Conservation (phyloP, 2,888 invertebrate genomes). For the Salpingus planirostris region DNA sequence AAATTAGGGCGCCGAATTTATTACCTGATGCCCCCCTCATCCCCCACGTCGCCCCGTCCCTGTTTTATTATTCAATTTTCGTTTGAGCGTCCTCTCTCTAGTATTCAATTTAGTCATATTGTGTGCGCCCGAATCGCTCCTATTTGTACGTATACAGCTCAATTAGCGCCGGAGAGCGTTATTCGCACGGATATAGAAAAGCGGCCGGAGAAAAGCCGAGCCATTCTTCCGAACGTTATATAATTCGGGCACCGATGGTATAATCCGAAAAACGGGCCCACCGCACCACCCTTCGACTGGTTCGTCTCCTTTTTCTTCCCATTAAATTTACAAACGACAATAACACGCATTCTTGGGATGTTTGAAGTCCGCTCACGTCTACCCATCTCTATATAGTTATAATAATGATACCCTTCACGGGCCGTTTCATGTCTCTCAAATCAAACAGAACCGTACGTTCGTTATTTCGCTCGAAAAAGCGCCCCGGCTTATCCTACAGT, state of each 20-base stretch:
- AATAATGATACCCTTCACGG: conserved; percentile 30
- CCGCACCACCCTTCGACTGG: too few species aligned
- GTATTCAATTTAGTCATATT: conserved; percentile 35
- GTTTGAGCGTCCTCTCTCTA: conserved; percentile 31
- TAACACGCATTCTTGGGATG: conserved; percentile 26
- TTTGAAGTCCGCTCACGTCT: conserved; percentile 29
- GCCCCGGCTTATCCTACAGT: too few species aligned
- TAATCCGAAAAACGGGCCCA: too few species aligned
- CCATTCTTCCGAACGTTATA: too few species aligned
- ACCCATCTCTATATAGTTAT: conserved; percentile 28
- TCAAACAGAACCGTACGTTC: conserved; percentile 18
- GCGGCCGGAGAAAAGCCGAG: too few species aligned
- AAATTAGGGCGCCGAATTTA: conserved; percentile 30
- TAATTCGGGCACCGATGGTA: too few species aligned
- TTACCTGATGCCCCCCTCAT: conserved; percentile 28
- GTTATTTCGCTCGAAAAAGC: neutral
- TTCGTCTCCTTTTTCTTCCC: conserved; percentile 1
- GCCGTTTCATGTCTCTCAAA: conserved; percentile 26
- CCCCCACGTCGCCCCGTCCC: conserved; percentile 10
- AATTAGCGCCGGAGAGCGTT: conserved; percentile 29
- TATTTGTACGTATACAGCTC: conserved; percentile 34
- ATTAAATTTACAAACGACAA: conserved; percentile 14
- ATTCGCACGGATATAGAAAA: too few species aligned
- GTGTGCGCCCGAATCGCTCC: conserved; percentile 32
- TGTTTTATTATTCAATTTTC: conserved; percentile 34